Conservation (phyloP, 2,888 invertebrate genomes). For the Netelia virgata region DNA sequence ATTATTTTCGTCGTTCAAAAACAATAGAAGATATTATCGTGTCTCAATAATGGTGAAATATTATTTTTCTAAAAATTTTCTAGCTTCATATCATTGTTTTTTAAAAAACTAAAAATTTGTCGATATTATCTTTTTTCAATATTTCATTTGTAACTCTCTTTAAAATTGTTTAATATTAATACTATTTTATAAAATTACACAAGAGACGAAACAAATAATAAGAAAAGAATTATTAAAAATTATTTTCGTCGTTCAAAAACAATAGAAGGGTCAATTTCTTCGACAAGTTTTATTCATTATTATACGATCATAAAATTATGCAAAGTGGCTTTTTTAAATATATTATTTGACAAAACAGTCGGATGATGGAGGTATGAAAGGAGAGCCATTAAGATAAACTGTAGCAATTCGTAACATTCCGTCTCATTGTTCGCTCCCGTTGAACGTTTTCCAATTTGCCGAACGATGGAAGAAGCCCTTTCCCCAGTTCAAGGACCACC, state of each 20-base stretch:
- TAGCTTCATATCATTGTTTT: neutral
- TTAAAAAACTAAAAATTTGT: neutral
- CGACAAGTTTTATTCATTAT: neutral
- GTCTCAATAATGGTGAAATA: neutral
- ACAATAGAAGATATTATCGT: neutral
- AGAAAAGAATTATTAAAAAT: neutral
- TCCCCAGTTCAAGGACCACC: neutral
- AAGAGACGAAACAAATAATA: neutral
- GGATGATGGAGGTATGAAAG: neutral
- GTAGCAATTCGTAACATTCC: conserved; percentile 18
- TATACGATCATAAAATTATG: neutral
- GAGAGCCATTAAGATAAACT: neutral
- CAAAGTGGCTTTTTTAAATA: neutral
- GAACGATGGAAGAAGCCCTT: neutral
- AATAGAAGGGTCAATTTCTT: neutral
- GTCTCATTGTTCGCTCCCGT: conserved; percentile 26
- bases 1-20: neutral
- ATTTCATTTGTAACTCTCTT: neutral
- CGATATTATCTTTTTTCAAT: neutral
- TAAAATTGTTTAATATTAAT: neutral
- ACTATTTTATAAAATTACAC: neutral
- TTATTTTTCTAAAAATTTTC: neutral
- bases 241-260: neutral
- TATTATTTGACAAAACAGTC: neutral
- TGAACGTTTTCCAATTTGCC: conserved; percentile 10